Percentiles rank a stretch among this genome's conserved stretches.
Conservation (phyloP, 2,113 vertebrate species). For the Aleadryas rufinucha region DNA sequence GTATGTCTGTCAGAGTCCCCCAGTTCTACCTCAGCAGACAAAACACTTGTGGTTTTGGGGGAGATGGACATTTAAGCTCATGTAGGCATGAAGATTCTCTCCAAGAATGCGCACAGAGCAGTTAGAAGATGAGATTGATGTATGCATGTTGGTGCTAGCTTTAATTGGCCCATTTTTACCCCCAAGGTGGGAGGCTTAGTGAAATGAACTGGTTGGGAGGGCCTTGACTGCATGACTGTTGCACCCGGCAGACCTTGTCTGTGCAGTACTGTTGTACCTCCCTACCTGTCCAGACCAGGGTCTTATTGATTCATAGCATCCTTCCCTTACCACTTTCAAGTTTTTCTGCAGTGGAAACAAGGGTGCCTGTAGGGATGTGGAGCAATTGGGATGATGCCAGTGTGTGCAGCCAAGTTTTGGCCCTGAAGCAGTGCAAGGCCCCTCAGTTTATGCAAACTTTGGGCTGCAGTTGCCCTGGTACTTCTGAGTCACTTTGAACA, state of each 20-base stretch:
- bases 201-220: background rate
- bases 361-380: background rate
- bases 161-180: background rate
- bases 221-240: background rate
- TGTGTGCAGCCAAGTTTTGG: background rate
- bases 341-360: background rate
- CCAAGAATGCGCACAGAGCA: background rate
- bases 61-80: background rate
- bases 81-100: background rate
- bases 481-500: background rate
- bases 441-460: background rate
- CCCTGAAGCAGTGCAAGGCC: background rate
- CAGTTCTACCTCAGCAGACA: background rate
- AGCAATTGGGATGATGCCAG: background rate
- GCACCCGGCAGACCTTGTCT: background rate
- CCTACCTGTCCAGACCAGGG: background rate
- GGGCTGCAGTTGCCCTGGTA: background rate
- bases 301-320: background rate
- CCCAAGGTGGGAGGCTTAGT: background rate
- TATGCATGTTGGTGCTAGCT: background rate
- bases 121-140: background rate
- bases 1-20: background rate
- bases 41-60: background rate
- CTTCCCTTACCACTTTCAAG: background rate
- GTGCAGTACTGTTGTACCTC: background rate